phyloP scores from a whole-genome alignment of 2,797 vertebrate species.

The Intellagama lesueurii region DNA sequence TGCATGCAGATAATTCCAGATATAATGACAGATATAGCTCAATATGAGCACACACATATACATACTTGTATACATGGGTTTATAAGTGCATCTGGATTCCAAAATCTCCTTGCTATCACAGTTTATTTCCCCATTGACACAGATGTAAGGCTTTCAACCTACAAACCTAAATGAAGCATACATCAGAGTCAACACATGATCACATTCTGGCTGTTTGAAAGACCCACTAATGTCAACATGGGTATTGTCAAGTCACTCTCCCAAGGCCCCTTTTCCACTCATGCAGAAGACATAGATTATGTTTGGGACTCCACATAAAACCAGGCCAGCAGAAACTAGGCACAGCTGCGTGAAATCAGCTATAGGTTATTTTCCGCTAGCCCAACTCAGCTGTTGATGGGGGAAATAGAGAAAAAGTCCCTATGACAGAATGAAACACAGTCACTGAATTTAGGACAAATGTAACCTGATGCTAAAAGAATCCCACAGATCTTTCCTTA shows the following conservation, averaged over 20 bases:
- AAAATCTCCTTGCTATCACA: background rate
- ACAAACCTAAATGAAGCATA: constrained; percentile 24
- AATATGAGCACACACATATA: background rate
- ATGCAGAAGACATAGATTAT: constrained; percentile 34
- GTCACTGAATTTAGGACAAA: constrained; percentile 24
- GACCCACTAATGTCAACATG: constrained; percentile 22
- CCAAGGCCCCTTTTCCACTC: constrained; percentile 1
- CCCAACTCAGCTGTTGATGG: background rate
- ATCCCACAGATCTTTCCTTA: background rate
- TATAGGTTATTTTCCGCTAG: background rate
- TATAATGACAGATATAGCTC: background rate
- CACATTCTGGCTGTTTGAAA: background rate
- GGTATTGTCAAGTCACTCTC: constrained; percentile 12
- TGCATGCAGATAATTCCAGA: background rate
- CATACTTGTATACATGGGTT: background rate
- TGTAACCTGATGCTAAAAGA: background rate
- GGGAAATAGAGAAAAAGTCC: constrained; percentile 15
- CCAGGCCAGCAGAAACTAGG: constrained; percentile 9
- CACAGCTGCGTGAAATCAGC: background rate
- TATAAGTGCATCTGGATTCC: background rate
- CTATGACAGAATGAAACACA: constrained; percentile 10
- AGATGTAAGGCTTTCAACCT: constrained; percentile 2
- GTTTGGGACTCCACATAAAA: constrained; percentile 17
- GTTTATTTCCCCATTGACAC: background rate
- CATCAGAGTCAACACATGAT: background rate